Base-by-base conservation (phyloP, 2,888 invertebrate species). In the Agapostemon virescens region DNA sequence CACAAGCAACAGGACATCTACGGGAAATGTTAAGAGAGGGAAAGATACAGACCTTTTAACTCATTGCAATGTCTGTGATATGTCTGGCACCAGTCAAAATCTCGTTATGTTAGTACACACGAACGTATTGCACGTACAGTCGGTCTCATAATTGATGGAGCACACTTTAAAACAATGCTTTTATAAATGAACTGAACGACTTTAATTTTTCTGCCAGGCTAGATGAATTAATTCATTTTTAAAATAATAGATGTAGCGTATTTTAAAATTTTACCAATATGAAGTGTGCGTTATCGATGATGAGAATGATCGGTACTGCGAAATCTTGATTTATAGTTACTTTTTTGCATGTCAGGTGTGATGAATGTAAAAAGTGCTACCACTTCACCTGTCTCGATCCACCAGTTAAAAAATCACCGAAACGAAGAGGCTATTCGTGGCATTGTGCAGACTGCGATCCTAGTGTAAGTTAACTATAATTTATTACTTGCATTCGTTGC, bases 401-500 rank as follows among this genome's bases (percentile, higher is more conserved):
- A 69, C 98, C 98, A 20, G 94, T 98, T 20, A 98, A 97, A 93
- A 98, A 98, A 93, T 97, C 98, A 79, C 98, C 98, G 1, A 98
- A 98, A 94, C 96, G 96, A 89, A 95, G 98, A 74, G 98, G 98
- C 45, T 98, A 98, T 92, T 97, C 97, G 20, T 98, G 98, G 98
- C 98, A 97, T 93, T 98, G 98, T 93, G 98, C 97, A 70, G 97
- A 98, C 92, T 98, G 98, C 94, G 98, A 98, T 94, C 97, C 97
- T 79, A 97, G 97, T 89, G 97, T 96, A 92, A 94, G 95, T 94
- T 84, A 79, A 86, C 68, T 75, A 84, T 83, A 81, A 68, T 82
- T 85, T 83, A 82, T 69, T 77, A 75, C 69, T 58, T 30, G 33
- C 61, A 79, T 81, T 55, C 64, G 55, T 38, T 69, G 42, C 52